Base-by-base conservation (phyloP, 1,140 invertebrate genomes). In the Drosophila guanche region DNA sequence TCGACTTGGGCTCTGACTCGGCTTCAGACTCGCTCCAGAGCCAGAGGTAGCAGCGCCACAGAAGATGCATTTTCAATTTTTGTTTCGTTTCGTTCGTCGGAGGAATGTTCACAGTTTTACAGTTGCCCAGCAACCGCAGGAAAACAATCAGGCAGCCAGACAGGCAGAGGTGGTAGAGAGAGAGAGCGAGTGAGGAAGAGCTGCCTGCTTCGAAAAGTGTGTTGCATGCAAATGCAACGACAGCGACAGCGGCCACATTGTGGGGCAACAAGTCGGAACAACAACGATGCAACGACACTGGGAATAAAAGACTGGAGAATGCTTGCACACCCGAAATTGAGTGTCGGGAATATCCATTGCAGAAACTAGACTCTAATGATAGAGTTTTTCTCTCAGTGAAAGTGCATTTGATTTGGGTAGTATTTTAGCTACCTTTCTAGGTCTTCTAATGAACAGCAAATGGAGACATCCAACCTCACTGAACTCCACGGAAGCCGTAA, bases 211-310 rank as follows among this genome's bases (percentile, higher is more conserved):
- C 57, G 27, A 59, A 55, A 47, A 66, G 71, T 78, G 79, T 84
- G 79, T 84, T 84, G 79, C 74, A 83, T 83, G 79, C 75, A 83
- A 83, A 83, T 83, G 79, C 79, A 66, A 63, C 75, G 67, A 58
- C 41, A 60, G 65, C 70, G 69, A 62, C 53, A 46, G 41, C 66
- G 41, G 47, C 77, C 65, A 71, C 77, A 80, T 69, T 71, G 71
- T 7, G 43, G 27, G 72, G 65, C 78, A 85, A 85, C 76, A 76
- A 79, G 62, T 63, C 71, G 55, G 59, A 37, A 37, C 33, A 37
- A 10, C 10, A 37, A 33, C 4, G 52, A 14, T 27, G 37, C 40
- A 29, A 25, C 42, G 12, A 27, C 16, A 29, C 16, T 29, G 33
- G 29, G 0, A 5, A 27, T n/a, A 47, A 45, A 5, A 10, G 29